Conservation (phyloP, 1,140 invertebrate genomes). For the Heliothis subflexa region DNA sequence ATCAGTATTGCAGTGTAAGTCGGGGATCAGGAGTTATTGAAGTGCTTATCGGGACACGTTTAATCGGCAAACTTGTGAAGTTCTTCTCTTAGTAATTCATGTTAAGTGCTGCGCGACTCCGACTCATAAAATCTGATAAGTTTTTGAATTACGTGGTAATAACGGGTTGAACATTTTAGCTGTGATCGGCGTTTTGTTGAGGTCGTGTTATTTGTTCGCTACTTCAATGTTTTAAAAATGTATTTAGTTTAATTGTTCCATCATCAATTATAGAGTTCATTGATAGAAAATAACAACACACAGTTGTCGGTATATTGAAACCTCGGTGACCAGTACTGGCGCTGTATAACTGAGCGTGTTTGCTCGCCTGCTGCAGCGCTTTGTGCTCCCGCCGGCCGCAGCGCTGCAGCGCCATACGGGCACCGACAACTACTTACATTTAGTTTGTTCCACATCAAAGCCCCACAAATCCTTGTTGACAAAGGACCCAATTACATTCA, state of each 20-base stretch:
- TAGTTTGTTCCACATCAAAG: constrained; percentile 1
- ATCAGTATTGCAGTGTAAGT: not conserved
- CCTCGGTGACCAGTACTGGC: too few relatives aligned
- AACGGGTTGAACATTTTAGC: not conserved
- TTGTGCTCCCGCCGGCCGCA: not conserved
- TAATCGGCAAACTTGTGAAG: constrained; percentile 33
- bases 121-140: constrained; percentile 27
- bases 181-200: not conserved
- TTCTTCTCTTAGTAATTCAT: constrained; percentile 19
- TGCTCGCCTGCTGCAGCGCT: constrained; percentile 12
- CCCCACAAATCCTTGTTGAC: constrained; percentile 4
- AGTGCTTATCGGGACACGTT: constrained; percentile 41
- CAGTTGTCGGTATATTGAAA: constrained; percentile 18
- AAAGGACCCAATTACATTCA: constrained; percentile 12
- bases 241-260: not conserved
- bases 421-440: not conserved
- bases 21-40: constrained; percentile 1
- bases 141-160: constrained; percentile 30
- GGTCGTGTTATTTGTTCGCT: not conserved
- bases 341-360: constrained; percentile 23
- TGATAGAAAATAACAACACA: constrained; percentile 24
- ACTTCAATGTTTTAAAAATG: too few relatives aligned
- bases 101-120: constrained; percentile 4
- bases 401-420: constrained; percentile 28
- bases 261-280: constrained; percentile 8